Percentiles rank a stretch among this genome's conserved stretches.
Evolutionary conservation across 2,113 vertebrate species (phyloP).

Genomic region (Phalacrocorax pelagicus): DNA sequence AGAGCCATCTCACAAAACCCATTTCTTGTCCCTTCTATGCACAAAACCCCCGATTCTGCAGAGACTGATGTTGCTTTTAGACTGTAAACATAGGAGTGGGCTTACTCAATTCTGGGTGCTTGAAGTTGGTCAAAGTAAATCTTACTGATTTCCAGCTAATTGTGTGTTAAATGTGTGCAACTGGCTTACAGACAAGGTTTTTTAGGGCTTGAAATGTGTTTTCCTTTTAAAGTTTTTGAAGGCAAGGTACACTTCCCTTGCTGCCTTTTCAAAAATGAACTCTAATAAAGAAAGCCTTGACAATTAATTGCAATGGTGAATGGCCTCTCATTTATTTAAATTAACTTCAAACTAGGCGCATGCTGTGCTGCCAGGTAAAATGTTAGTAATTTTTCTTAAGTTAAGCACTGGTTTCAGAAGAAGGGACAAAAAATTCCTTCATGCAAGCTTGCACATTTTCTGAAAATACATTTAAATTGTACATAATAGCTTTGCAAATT

Average conservation of each 20-base stretch:
- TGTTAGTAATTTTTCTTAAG: not conserved
- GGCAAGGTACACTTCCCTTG: not conserved
- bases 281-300: not conserved
- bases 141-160: not conserved
- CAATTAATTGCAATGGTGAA: not conserved
- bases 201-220: not conserved
- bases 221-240: not conserved
- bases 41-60: not conserved
- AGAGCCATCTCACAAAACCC: not conserved
- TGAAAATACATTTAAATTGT: not conserved
- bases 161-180: not conserved
- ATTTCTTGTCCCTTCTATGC: not conserved
- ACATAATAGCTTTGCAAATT: not conserved
- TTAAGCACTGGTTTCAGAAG: not conserved
- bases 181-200: not conserved
- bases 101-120: not conserved
- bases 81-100: not conserved
- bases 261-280: not conserved
- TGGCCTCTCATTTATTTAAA: constrained; percentile 3
- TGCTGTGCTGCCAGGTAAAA: not conserved
- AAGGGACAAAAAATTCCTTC: not conserved
- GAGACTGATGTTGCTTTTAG: not conserved
- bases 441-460: not conserved
- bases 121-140: not conserved
- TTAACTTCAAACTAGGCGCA: not conserved